Evolutionary conservation across 2,888 invertebrate species (phyloP).

Genomic region (Ophraella communa): DNA sequence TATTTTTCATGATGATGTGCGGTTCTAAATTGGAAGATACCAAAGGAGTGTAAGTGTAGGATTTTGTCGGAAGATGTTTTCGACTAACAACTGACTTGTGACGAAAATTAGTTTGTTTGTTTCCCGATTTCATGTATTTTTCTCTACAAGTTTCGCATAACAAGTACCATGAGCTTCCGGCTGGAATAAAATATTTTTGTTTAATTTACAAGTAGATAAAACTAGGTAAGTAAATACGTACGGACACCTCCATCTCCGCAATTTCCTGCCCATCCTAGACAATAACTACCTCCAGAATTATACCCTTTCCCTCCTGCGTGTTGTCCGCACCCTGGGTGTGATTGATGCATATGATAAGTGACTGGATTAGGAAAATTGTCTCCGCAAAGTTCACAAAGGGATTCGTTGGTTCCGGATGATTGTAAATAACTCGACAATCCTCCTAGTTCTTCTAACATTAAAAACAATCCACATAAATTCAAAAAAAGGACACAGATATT

Average conservation of each 20-base stretch:
- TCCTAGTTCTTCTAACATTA: conserved; percentile 50
- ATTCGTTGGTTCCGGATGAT: conserved; percentile 49
- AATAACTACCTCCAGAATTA: conserved; percentile 88
- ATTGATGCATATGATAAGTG: conserved; percentile 88
- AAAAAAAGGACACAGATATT: conserved; percentile 2
- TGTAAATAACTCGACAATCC: conserved; percentile 52
- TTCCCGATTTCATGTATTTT: conserved; percentile 66
- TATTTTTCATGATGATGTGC: conserved; percentile 85
- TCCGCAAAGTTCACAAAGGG: conserved; percentile 86
- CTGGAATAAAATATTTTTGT: conserved; percentile 49
- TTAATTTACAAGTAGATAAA: background rate
- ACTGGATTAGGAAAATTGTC: conserved; percentile 79
- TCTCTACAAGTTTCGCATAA: conserved; percentile 91
- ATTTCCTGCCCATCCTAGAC: conserved; percentile 86
- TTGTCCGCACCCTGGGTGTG: conserved; percentile 90
- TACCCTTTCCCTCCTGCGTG: conserved; percentile 88
- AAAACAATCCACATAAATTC: background rate
- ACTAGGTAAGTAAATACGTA: conserved; percentile 47
- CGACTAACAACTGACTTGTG: conserved; percentile 52
- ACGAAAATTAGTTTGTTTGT: conserved; percentile 54
- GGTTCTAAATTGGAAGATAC: conserved; percentile 54
- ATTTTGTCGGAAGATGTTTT: conserved; percentile 46
- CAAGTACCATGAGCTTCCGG: conserved; percentile 85
- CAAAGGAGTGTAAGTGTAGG: conserved; percentile 50
- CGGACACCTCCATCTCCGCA: conserved; percentile 87